Percentiles rank a stretch among this genome's conserved stretches.
phyloP scores from a whole-genome alignment of 2,113 vertebrate species.

The Notothenia coriiceps region DNA sequence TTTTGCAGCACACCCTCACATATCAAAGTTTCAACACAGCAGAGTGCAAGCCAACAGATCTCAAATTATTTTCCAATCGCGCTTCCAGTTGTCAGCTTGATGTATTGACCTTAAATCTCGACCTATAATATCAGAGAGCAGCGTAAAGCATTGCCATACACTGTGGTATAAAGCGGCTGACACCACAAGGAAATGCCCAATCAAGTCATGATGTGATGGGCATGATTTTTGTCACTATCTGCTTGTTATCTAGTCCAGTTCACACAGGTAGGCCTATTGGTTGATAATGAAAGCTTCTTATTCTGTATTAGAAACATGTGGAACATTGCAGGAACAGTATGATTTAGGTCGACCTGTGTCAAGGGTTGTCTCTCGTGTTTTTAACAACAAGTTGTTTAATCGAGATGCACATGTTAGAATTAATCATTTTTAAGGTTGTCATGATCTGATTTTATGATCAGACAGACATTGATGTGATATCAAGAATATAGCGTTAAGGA shows the following conservation, averaged over 20 bases:
- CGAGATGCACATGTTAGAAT: background rate
- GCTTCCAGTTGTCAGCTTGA: constrained; percentile 40
- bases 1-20: constrained; percentile 18
- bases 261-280: background rate
- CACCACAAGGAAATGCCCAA: background rate
- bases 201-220: constrained; percentile 11
- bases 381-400: background rate
- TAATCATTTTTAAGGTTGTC: background rate
- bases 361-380: background rate
- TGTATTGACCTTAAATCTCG: constrained; percentile 47
- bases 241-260: constrained; percentile 21
- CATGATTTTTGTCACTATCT: background rate
- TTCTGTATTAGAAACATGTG: constrained; percentile 19
- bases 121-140: constrained; percentile 34
- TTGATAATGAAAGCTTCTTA: background rate
- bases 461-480: background rate
- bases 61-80: constrained; percentile 61
- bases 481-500: background rate
- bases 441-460: background rate
- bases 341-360: background rate
- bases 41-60: background rate
- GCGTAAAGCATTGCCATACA: background rate
- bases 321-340: background rate
- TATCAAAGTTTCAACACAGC: constrained; percentile 50
- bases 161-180: constrained; percentile 31